phyloP scores from a whole-genome alignment of 2,113 vertebrate genomes.

The Gallinago undulata region DNA sequence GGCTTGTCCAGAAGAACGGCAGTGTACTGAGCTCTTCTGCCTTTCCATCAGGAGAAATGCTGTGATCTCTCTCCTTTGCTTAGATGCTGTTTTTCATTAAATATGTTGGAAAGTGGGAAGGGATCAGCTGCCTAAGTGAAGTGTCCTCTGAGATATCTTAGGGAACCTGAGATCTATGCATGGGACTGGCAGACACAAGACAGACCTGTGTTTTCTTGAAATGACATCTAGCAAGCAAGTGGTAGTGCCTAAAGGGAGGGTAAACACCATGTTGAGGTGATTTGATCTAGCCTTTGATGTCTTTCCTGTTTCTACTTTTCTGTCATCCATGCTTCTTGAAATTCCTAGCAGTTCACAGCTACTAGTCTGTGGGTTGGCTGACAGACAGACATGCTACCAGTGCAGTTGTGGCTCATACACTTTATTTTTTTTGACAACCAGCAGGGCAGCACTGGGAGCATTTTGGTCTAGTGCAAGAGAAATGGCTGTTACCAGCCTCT shows the following conservation, averaged over 20 bases:
- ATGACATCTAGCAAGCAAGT: neutral
- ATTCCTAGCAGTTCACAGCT: neutral
- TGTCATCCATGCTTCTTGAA: neutral
- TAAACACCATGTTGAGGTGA: neutral
- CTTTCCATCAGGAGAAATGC: neutral
- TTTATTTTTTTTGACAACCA: neutral
- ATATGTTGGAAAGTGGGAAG: neutral
- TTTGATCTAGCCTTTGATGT: neutral
- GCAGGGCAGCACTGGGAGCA: neutral
- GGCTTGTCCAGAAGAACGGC: neutral
- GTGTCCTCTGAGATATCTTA: neutral
- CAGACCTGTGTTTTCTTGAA: neutral
- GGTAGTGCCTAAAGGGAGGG: neutral
- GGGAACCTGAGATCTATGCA: neutral
- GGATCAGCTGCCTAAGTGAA: neutral
- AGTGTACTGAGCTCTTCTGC: neutral
- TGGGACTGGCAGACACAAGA: neutral
- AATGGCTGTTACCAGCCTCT: neutral
- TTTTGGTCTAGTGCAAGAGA: neutral
- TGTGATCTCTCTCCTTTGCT: neutral
- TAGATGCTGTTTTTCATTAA: neutral
- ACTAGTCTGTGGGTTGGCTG: neutral
- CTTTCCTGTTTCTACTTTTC: neutral
- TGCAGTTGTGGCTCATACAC: rapidly evolving
- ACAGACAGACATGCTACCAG: neutral